Conservation (phyloP, 2,888 invertebrate species). For the Chorisops tibialis region DNA sequence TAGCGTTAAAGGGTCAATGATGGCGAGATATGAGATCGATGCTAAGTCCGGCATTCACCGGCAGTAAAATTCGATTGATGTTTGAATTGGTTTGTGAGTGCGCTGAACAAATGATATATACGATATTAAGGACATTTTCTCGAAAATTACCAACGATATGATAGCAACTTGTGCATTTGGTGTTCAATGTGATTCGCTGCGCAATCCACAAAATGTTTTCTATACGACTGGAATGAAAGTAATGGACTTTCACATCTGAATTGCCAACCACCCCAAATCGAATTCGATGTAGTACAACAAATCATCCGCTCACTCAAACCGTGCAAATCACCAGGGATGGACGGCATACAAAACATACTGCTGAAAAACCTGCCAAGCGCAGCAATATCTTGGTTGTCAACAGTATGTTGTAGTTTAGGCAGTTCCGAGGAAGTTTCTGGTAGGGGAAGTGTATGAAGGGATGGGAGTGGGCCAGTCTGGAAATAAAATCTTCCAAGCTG, state of each 20-base stretch:
- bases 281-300: no score
- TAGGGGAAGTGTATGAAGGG: no score
- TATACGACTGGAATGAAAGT: not conserved
- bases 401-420: no score
- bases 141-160: slow-evolving; percentile 55
- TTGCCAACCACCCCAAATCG: no score
- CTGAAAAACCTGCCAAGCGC: no score
- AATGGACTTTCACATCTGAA: not conserved
- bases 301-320: no score
- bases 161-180: slow-evolving; percentile 58
- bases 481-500: no score
- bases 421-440: no score
- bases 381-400: no score
- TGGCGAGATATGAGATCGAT: slow-evolving; percentile 53
- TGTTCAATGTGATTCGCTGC: slow-evolving; percentile 53
- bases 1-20: slow-evolving; percentile 50
- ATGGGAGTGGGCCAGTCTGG: no score
- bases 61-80: slow-evolving; percentile 53
- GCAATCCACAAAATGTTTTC: slow-evolving; percentile 47
- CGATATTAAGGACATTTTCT: slow-evolving; percentile 53
- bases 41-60: slow-evolving; percentile 53
- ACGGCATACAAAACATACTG: no score
- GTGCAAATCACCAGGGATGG: no score
- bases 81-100: slow-evolving; percentile 50
- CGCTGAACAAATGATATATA: slow-evolving; percentile 35